Conservation (phyloP, 1,140 invertebrate genomes). For the Drosophila chauvacae region DNA sequence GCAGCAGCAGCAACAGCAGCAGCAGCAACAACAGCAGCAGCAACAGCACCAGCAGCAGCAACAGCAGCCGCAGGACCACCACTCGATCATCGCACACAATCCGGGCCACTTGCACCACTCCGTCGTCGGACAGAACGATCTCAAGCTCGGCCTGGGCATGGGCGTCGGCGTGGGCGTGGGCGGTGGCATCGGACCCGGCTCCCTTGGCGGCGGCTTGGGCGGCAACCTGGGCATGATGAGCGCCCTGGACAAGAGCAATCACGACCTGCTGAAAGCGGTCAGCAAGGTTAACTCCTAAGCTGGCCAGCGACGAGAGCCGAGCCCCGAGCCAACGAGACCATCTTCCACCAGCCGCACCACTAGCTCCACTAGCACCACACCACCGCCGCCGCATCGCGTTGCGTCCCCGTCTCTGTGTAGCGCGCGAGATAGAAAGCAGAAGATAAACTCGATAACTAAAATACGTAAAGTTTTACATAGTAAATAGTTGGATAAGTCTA, state of each 20-base stretch:
- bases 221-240: slow-evolving; percentile 85
- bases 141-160: slow-evolving; percentile 81
- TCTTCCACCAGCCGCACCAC: slow-evolving; percentile 39
- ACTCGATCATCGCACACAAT: slow-evolving; percentile 86
- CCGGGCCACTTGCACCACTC: slow-evolving; percentile 83
- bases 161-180: slow-evolving; percentile 68
- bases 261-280: slow-evolving; percentile 87
- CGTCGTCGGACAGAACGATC: slow-evolving; percentile 83
- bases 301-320: slow-evolving; percentile 13
- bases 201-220: slow-evolving; percentile 71
- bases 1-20: slow-evolving; percentile 87
- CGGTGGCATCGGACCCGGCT: slow-evolving; percentile 64
- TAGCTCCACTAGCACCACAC: slow-evolving; percentile 41
- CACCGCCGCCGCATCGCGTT: slow-evolving; percentile 55
- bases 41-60: slow-evolving; percentile 87
- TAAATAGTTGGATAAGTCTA: slow-evolving; percentile 81
- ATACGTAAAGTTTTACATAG: slow-evolving; percentile 84
- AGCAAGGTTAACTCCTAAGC: slow-evolving; percentile 87
- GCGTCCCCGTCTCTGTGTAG: slow-evolving; percentile 62
- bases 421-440: slow-evolving; percentile 47
- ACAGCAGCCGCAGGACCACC: slow-evolving; percentile 86
- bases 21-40: slow-evolving; percentile 86
- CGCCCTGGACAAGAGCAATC: slow-evolving; percentile 86
- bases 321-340: slow-evolving; percentile 27
- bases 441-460: slow-evolving; percentile 82